Evolutionary conservation across 2,113 vertebrate genomes (phyloP).

Genomic region (Cisticola juncidis): DNA sequence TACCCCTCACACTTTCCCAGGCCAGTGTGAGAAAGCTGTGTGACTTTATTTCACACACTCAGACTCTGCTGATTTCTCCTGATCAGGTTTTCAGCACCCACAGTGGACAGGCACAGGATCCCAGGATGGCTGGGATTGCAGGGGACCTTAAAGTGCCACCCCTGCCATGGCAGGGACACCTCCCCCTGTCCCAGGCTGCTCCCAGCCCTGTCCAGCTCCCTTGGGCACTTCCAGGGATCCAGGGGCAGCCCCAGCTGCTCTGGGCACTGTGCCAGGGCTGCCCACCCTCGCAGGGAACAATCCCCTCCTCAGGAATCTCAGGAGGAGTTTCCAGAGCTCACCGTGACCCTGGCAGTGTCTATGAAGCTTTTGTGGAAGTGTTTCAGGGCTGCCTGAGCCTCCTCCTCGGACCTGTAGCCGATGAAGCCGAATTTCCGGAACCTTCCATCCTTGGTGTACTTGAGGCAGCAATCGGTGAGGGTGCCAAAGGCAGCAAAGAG

Average conservation of each 20-base stretch:
- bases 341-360: conserved; percentile 87
- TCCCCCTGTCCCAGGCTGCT: accelerated
- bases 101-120: background rate
- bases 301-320: background rate
- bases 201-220: background rate
- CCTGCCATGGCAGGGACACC: background rate
- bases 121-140: accelerated
- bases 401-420: conserved; percentile 88
- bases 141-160: background rate
- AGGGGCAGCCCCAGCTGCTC: background rate
- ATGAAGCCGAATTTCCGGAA: conserved; percentile 96
- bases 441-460: conserved; percentile 92
- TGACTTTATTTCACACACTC: too few relatives aligned
- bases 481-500: conserved; percentile 88
- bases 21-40: too few relatives aligned
- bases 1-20: too few relatives aligned
- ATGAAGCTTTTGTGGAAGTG: conserved; percentile 92
- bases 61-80: too few relatives aligned
- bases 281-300: background rate
- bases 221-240: background rate
- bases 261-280: background rate
- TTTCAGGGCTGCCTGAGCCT: conserved; percentile 79
- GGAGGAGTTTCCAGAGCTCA: background rate
- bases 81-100: too few relatives aligned
- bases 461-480: conserved; percentile 88